Evolutionary conservation across 2,888 invertebrate genomes (phyloP).

Genomic region (Ornithoptera priamus): DNA sequence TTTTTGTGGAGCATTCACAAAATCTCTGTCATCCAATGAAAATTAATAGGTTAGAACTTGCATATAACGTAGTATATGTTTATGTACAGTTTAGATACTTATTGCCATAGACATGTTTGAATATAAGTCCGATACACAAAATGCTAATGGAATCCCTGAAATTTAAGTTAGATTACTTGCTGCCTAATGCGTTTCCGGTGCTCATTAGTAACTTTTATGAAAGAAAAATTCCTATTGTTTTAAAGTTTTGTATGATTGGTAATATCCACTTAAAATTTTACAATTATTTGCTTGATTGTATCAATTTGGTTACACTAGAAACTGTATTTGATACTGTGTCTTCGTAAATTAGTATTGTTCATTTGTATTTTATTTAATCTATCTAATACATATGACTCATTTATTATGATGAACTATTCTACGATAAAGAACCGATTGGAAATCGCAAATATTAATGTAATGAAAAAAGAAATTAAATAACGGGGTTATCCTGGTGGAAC

Average conservation of each 20-base stretch:
- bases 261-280: background rate
- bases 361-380: background rate
- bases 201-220: background rate
- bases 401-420: no score
- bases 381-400: no score
- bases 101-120: background rate
- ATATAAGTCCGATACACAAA: background rate
- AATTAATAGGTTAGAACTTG: conserved; percentile 20
- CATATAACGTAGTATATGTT: background rate
- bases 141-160: background rate
- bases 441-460: no score
- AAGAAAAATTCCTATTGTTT: background rate
- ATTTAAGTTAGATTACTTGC: background rate
- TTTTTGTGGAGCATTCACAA: background rate
- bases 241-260: background rate
- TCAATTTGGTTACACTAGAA: conserved; percentile 10
- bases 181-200: background rate
- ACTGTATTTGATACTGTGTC: background rate
- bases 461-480: no score
- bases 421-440: no score
- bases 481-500: no score
- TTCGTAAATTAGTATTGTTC: background rate
- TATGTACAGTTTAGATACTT: background rate
- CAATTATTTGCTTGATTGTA: conserved; percentile 23
- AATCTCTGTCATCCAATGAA: background rate